Base-by-base conservation (phyloP, 2,888 invertebrate species). In the Elysia crispata region DNA sequence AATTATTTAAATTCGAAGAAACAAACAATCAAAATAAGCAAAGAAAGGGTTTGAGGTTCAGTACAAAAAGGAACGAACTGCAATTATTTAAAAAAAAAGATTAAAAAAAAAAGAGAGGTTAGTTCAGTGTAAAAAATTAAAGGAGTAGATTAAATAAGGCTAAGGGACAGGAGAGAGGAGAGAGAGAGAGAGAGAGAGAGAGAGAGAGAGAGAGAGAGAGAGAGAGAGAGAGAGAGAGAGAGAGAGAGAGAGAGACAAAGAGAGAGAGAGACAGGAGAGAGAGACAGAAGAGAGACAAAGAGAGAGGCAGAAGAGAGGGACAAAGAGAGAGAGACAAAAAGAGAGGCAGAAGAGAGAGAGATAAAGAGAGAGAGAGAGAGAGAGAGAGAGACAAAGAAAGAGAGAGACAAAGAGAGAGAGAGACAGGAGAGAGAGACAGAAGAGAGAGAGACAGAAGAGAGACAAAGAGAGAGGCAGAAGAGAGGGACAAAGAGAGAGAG, bases 211-310 rank as follows among this genome's bases (percentile, higher is more conserved):
- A 75, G 62, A 75, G 62, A 57, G 50, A 30, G 62, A 75, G 75
- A 62, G 50, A 75, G 75, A 75, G 31, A 75, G 75, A 75, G 60
- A 75, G 75, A 62, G 60, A 75, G 75, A 75, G 62, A 60, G 62
- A 75, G 62, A 75, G 75, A 75, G 62, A 60, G 60, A 75, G 62
- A 75, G 75, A 60, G 62, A 75, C 60, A 75, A 31, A 31, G 15
- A 30, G 30, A 50, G 25, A 20, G 50, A 23, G 25, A 50, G 50
- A 50, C n/a, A 50, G 23, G 73, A 73, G 73, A 73, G 49, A 54
- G 54, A 50, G 50, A 50, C n/a, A 50, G 23, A 54, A 73, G 73
- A 73, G 49, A 54, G 54, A 41, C 66, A 54, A 30, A 25, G 31
- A 33, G 31, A n/a, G 1, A 33, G 31, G n/a, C 67, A 54, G 31